Evolutionary conservation across 2,113 vertebrate species (phyloP), one percentile per base, ranked within the genome.

Genomic region (Dasypus novemcinctus): DNA sequence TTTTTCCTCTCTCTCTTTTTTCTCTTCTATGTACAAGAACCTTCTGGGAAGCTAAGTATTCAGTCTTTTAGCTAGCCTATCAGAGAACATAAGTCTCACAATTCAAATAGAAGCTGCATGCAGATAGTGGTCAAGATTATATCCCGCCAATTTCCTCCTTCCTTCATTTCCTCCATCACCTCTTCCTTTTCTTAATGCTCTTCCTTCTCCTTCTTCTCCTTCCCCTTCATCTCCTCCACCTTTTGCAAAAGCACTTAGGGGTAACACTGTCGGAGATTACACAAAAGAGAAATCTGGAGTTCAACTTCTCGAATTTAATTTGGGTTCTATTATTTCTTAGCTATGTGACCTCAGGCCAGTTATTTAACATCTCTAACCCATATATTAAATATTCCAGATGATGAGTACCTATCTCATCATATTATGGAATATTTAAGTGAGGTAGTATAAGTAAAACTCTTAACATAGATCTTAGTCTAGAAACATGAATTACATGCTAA

Each of bases 91-190:
- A 20, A 63, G 6, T 52, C 72, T 52, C 27, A 61, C 7, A 36
- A 66, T 72, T 72, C 4, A 31, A 25, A 49, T 0, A 29, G n/a
- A 72, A 81, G 31, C 41, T 33, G 36, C 25, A 6, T 23, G 64
- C 0, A 23, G 33, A 64, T 2, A 27, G 2, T 9, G 7, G 3
- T 41, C 31, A 7, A 87, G 25, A 1, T 13, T 23, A 7, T 17
- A 17, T 23, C 9, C 1, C 27, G 11, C 4, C 31, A 15, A 7
- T 2, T 8, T 57, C 10, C 8, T 43, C 10, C 12, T 2, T 54
- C 11, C 5, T 2, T 1, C 57, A 41, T 9, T 43, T 76, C 13
- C 46, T 17, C 21, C 6, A 38, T 63, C 27, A n/a, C 20, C 6
- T 54, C 49, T 36, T 63, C 38, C 38, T 43, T 17, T 57, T 57